These are phyloP conservation scores for Paralichthys olivaceus DNA, from an alignment of 2,113 vertebrate species.

Conservation along the genomic window DNA sequence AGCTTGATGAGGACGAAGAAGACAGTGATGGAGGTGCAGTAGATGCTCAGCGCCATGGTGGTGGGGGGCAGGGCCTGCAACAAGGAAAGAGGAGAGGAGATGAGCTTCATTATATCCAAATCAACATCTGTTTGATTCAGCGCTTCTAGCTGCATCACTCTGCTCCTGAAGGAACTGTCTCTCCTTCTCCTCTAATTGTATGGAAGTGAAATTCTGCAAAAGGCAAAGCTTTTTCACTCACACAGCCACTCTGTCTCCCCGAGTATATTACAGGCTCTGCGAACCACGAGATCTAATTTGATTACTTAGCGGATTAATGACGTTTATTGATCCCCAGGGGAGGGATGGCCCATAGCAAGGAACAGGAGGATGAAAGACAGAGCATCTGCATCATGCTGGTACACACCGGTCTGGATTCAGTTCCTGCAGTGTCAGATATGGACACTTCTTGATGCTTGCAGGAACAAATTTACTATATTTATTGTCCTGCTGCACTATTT, in stretches of 20 bases:
- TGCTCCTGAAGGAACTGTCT: neutral
- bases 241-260: neutral
- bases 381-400: conserved; percentile 27
- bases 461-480: neutral
- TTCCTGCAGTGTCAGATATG: conserved; percentile 8
- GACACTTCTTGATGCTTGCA: neutral
- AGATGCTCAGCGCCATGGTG: conserved; percentile 88
- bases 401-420: conserved; percentile 2
- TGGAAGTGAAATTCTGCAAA: conserved; percentile 4
- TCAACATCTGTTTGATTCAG: conserved; percentile 1
- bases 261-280: neutral
- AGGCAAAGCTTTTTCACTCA: neutral
- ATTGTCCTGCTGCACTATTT: neutral
- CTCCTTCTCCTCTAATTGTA: neutral
- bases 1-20: conserved; percentile 94
- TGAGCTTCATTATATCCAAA: conserved; percentile 6
- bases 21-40: conserved; percentile 90
- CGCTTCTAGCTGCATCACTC: neutral
- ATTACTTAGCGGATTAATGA: conserved; percentile 35
- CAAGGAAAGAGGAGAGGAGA: conserved; percentile 9
- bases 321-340: conserved; percentile 23
- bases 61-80: conserved; percentile 91
- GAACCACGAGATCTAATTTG: conserved; percentile 18
- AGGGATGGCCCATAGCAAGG: conserved; percentile 5
- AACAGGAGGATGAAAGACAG: conserved; percentile 28